Evolutionary conservation across 2,113 vertebrate genomes (phyloP).

Genomic region (Ptilonorhynchus violaceus): DNA sequence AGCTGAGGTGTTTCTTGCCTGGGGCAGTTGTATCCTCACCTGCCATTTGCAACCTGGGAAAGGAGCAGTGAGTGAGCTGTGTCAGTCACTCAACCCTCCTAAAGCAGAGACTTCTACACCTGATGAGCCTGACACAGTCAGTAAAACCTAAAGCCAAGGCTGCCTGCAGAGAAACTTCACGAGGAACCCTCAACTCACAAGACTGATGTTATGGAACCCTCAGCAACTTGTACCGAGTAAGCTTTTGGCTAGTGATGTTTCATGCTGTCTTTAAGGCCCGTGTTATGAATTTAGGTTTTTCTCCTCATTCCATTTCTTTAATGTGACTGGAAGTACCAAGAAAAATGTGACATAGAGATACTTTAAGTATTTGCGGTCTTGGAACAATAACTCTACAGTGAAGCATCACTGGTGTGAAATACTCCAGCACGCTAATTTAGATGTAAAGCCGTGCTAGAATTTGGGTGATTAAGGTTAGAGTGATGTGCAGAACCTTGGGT

Average conservation of each 20-base stretch:
- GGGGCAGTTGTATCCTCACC: not conserved
- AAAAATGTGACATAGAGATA: not conserved
- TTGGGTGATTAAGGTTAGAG: not conserved
- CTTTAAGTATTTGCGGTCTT: not conserved
- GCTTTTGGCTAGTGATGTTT: not conserved
- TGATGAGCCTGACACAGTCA: not conserved
- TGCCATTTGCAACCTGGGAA: not conserved
- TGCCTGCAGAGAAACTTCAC: not conserved
- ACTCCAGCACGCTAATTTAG: not conserved
- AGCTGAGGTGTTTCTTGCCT: not conserved
- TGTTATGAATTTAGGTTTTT: not conserved
- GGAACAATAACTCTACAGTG: not conserved
- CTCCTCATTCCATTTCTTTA: not conserved
- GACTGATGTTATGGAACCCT: not conserved
- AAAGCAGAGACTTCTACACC: not conserved
- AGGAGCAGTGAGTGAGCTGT: not conserved
- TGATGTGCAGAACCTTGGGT: not conserved
- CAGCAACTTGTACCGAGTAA: not conserved
- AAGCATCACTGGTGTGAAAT: not conserved
- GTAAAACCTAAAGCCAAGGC: not conserved
- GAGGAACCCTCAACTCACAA: not conserved
- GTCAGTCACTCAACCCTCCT: not conserved
- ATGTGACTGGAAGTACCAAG: not conserved
- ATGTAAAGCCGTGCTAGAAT: not conserved
- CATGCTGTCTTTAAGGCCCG: not conserved